phyloP scores from a whole-genome alignment of 2,113 vertebrate genomes.

The Oreocharis arfaki region DNA sequence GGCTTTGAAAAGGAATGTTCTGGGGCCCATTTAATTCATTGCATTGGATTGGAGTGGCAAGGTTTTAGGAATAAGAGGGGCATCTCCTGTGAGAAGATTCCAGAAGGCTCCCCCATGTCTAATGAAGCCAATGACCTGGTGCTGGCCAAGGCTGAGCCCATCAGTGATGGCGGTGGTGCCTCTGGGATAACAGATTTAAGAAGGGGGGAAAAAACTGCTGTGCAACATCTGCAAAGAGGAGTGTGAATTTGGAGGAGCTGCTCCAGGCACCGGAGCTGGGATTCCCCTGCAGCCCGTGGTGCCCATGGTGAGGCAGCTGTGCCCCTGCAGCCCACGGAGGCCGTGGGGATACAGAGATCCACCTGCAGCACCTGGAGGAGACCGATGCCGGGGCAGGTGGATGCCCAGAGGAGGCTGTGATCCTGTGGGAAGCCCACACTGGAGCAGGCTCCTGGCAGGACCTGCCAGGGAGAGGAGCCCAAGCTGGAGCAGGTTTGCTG shows the following conservation, averaged over 20 bases:
- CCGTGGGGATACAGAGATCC: not conserved
- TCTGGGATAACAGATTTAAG: not conserved
- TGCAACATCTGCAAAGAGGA: not conserved
- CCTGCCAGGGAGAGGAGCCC: not conserved
- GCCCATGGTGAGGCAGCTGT: not conserved
- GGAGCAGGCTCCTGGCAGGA: not conserved
- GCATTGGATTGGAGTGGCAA: not conserved
- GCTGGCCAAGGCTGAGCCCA: accelerated
- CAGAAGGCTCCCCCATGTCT: not conserved
- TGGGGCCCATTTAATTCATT: not conserved
- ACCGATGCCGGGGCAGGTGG: not conserved
- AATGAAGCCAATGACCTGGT: accelerated
- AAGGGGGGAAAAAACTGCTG: accelerated
- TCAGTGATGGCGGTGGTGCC: accelerated
- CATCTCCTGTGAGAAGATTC: not conserved
- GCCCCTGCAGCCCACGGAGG: not conserved
- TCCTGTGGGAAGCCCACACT: not conserved
- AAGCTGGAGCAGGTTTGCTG: not conserved
- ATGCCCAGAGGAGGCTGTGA: not conserved
- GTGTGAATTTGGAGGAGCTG: not conserved
- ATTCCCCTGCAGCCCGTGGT: not conserved
- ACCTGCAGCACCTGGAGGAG: not conserved
- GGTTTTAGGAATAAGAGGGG: not conserved
- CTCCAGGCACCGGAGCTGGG: not conserved
- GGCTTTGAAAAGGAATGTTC: not conserved